Evolutionary conservation across 1,140 invertebrate species (phyloP).

Genomic region (Elymnias hypermnestra): DNA sequence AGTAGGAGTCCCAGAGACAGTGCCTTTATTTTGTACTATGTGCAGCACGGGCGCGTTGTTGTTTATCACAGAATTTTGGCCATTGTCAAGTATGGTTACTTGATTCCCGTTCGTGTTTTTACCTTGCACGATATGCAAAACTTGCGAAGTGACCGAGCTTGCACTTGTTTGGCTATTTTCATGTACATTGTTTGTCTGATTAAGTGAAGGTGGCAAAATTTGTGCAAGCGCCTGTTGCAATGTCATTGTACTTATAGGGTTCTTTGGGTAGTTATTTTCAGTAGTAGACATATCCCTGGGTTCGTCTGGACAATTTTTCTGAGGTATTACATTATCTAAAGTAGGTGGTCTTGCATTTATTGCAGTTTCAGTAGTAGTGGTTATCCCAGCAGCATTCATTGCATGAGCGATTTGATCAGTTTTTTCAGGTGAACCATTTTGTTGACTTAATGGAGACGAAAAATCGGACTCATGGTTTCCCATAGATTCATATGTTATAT

Average conservation of each 20-base stretch:
- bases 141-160: conserved; percentile 49
- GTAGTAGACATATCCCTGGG: conserved; percentile 24
- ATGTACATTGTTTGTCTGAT: conserved; percentile 49
- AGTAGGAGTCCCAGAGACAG: conserved; percentile 31
- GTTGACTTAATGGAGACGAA: conserved; percentile 25
- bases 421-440: conserved; percentile 47
- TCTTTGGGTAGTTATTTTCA: conserved; percentile 50
- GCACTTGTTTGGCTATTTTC: conserved; percentile 43
- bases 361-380: conserved; percentile 38
- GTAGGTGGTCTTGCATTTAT: conserved; percentile 40
- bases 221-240: conserved; percentile 71
- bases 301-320: conserved; percentile 42
- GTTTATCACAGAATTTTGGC: conserved; percentile 61
- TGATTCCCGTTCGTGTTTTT: conserved; percentile 61
- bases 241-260: conserved; percentile 59
- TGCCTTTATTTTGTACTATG: conserved; percentile 67
- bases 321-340: conserved; percentile 52
- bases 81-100: conserved; percentile 61
- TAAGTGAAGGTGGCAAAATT: conserved; percentile 66
- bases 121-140: conserved; percentile 73
- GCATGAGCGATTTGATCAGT: conserved; percentile 65
- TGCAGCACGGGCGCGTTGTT: conserved; percentile 62
- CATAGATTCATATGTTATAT: conserved; percentile 15
- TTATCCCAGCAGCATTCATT: conserved; percentile 63
- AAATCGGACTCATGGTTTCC: conserved; percentile 17